Conservation (phyloP, 2,888 invertebrate genomes). For the Nemoura dubitans region DNA sequence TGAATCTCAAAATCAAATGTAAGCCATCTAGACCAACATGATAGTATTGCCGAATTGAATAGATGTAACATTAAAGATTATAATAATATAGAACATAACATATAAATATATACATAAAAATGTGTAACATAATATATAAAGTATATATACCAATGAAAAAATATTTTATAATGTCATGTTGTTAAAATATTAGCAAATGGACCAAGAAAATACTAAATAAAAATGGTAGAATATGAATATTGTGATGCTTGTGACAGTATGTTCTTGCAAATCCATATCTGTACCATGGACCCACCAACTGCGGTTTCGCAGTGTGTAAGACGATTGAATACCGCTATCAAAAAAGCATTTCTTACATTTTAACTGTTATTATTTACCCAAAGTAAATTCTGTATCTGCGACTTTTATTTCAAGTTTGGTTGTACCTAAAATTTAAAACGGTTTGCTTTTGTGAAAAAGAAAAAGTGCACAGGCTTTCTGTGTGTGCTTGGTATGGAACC, state of each 20-base stretch:
- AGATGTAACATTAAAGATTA: background rate
- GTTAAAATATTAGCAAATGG: slow-evolving; percentile 7
- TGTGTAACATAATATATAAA: background rate
- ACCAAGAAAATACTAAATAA: background rate
- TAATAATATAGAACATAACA: background rate
- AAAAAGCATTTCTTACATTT: too few species aligned
- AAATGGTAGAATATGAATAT: background rate
- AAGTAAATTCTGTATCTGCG: too few species aligned
- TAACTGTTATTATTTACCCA: too few species aligned
- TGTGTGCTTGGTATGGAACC: too few species aligned
- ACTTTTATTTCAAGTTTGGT: too few species aligned
- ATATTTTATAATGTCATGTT: background rate
- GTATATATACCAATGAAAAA: background rate
- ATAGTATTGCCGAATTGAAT: background rate
- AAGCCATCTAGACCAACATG: background rate
- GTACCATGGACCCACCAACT: background rate
- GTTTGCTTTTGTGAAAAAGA: too few species aligned
- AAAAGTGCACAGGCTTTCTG: too few species aligned
- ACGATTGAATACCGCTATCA: too few species aligned
- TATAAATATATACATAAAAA: background rate
- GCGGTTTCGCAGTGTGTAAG: too few species aligned
- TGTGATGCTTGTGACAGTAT: background rate
- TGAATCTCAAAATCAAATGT: background rate
- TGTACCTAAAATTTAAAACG: too few species aligned
- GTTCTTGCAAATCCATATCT: background rate